These are phyloP conservation scores for Apis mellifera DNA, from an alignment of 1,140 invertebrate species.

Conservation along the genomic window Amel_HAv3.1 CM009931.2:22748001-22748500, in stretches of 20 bases:
- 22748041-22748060: conserved; percentile 55
- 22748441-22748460: not conserved
- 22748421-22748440: not conserved
- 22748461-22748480: conserved; percentile 40
- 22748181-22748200: conserved; percentile 35
- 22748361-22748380: too few relatives aligned
- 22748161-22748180: conserved; percentile 62
- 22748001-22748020: not conserved
- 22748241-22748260: not conserved
- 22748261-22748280: not conserved
- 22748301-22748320: too few relatives aligned
- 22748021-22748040: conserved; percentile 42
- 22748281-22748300: too few relatives aligned
- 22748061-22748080: conserved; percentile 80
- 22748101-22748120: conserved; percentile 78
- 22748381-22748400: too few relatives aligned
- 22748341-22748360: too few relatives aligned
- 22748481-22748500: conserved; percentile 26
- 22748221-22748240: not conserved
- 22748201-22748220: conserved; percentile 11
- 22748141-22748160: conserved; percentile 73
- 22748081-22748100: conserved; percentile 81
- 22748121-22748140: conserved; percentile 73
- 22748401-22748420: not conserved
- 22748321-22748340: too few relatives aligned